Percentiles rank a stretch among this genome's conserved stretches.
Evolutionary conservation across 2,113 vertebrate species (phyloP).

Genomic region (Apodemus sylvaticus): DNA sequence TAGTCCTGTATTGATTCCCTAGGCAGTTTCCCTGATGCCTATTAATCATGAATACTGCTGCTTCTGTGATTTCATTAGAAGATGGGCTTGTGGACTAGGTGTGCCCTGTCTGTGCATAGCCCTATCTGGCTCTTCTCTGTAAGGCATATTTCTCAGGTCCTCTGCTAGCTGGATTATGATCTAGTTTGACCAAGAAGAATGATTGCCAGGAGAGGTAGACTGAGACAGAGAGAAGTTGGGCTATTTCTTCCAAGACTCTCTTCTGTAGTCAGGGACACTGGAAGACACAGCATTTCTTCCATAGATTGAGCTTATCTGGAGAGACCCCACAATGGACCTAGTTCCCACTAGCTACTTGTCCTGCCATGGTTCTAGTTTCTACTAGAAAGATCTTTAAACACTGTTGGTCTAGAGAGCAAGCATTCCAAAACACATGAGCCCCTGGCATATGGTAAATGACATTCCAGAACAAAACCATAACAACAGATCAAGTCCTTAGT

Average conservation of each 20-base stretch:
- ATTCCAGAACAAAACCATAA: background rate
- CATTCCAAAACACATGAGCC: background rate
- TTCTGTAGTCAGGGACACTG: background rate
- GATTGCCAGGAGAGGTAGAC: accelerated
- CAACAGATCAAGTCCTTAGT: background rate
- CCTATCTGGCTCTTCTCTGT: background rate
- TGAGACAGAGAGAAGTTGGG: background rate
- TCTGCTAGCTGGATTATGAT: background rate
- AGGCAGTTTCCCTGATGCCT: background rate
- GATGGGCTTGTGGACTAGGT: no score
- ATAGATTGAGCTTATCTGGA: background rate
- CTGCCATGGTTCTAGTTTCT: background rate
- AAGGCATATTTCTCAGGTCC: background rate
- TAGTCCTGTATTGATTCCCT: background rate
- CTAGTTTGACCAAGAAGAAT: background rate
- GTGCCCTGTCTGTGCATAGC: background rate
- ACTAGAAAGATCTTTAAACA: background rate
- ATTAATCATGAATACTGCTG: background rate
- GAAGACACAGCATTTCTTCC: background rate
- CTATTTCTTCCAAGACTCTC: background rate
- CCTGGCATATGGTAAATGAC: background rate
- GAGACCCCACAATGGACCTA: background rate
- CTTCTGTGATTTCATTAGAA: background rate
- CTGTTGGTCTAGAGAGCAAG: background rate
- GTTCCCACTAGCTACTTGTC: background rate